Base-by-base conservation (phyloP, 2,113 vertebrate genomes). In the Microcebus lehilahytsara region DNA sequence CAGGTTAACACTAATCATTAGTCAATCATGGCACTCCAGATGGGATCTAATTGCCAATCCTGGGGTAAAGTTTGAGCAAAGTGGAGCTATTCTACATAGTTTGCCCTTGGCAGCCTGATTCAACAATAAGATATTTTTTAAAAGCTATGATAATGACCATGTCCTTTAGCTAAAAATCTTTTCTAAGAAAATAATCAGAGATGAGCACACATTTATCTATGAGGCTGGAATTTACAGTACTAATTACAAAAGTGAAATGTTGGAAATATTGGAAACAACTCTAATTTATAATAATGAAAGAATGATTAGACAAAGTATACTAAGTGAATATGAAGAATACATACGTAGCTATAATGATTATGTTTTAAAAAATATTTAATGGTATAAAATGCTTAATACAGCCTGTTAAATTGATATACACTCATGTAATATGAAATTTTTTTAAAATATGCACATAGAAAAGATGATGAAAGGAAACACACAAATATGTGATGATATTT, bases 401-500 rank as follows among this genome's bases (percentile, higher is more conserved):
- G 74, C 27, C 64, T 93, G 49, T 72, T 74, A 89, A 93, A 62
- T 46, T 91, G 37, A 49, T 74, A 79, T 0, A 69, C 5, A 74
- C 5, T 60, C 4, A 9, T 32, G 25, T 51, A 56, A 53, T 74
- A 46, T 13, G 6, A 91, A 6, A 30, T 69, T 74, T 88, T 75
- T n/a, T 3, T 53, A 81, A 93, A 51, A 51, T 40, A 60, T 42
- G 25, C 22, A 13, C 23, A 64, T 20, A 91, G 77, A 32, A 93
- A 94, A 77, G 64, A 77, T 74, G 9, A 75, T 51, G 42, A 58
- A 77, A 74, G 51, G 46, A 95, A 84, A 92, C 8, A 88, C 20
- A 37, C 20, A 89, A 66, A 93, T 69, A 93, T 17, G 4, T 66
- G 75, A 88, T 81, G 80, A 89, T 51, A 49, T 92, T 97, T 95